These are phyloP conservation scores for Sylvia atricapilla DNA, from an alignment of 2,113 vertebrate genomes.

Conservation along the genomic window DNA sequence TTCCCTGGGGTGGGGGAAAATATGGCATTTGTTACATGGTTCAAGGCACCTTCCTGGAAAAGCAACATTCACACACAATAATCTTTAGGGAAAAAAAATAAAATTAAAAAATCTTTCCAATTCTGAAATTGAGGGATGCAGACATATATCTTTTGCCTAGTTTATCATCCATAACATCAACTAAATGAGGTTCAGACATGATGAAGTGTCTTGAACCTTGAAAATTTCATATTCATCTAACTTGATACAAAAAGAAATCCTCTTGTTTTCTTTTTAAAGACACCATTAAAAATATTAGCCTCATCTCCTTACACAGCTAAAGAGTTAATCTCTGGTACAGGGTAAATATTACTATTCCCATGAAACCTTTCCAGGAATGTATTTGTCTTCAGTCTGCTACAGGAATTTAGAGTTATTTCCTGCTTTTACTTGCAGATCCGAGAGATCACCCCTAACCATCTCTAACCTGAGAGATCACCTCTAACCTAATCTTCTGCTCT, in stretches of 20 bases:
- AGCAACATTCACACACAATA: neutral
- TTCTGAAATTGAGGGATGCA: neutral
- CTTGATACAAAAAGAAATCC: neutral
- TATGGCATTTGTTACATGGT: neutral
- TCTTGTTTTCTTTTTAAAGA: neutral
- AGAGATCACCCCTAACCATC: neutral
- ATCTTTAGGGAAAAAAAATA: neutral
- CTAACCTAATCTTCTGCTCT: neutral
- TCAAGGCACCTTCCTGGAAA: neutral
- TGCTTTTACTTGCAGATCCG: neutral
- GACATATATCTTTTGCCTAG: neutral
- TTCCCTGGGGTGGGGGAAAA: rapidly evolving
- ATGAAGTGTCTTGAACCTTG: neutral
- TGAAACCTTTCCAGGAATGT: neutral
- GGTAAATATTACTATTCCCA: neutral
- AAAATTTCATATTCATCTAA: neutral
- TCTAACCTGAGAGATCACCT: neutral
- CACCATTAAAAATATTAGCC: neutral
- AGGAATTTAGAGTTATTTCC: neutral
- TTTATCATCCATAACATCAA: neutral
- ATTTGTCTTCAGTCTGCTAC: neutral
- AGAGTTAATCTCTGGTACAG: neutral
- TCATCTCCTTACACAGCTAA: neutral
- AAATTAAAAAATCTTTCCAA: neutral
- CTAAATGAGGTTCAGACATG: neutral